Evolutionary conservation across 2,113 vertebrate genomes (phyloP).

Genomic region (Engraulis encrasicolus): DNA sequence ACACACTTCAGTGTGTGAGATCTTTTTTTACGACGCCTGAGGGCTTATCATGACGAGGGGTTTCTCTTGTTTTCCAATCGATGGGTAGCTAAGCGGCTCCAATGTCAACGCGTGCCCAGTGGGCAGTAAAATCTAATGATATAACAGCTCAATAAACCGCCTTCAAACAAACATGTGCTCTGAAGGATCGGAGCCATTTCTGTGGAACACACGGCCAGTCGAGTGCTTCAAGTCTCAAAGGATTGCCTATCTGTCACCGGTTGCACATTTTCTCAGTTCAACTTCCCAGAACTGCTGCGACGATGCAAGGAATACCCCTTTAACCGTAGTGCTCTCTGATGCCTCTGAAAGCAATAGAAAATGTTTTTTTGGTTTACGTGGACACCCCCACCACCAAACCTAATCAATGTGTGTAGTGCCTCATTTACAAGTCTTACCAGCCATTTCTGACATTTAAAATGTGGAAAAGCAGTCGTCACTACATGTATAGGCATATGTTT

Average conservation of each 20-base stretch:
- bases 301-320: neutral
- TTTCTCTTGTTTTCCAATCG: constrained; percentile 36
- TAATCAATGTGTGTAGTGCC: no score
- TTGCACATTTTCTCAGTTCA: neutral
- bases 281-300: neutral
- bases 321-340: neutral
- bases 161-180: constrained; percentile 37
- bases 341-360: neutral
- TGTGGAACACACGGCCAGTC: constrained; percentile 5
- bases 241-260: constrained; percentile 20
- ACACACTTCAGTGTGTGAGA: neutral
- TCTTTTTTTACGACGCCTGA: constrained; percentile 15
- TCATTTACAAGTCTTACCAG: no score
- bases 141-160: constrained; percentile 40
- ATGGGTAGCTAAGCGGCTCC: constrained; percentile 33
- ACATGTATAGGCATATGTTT: no score
- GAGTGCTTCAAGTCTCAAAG: neutral
- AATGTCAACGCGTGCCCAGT: constrained; percentile 35
- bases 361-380: no score
- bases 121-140: constrained; percentile 47
- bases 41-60: constrained; percentile 10
- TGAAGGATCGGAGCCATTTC: constrained; percentile 12
- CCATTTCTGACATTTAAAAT: no score
- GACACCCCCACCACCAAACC: no score
- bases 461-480: no score